These are phyloP conservation scores for Microtus pennsylvanicus DNA, from an alignment of 2,113 vertebrate species.

Conservation along the genomic window DNA sequence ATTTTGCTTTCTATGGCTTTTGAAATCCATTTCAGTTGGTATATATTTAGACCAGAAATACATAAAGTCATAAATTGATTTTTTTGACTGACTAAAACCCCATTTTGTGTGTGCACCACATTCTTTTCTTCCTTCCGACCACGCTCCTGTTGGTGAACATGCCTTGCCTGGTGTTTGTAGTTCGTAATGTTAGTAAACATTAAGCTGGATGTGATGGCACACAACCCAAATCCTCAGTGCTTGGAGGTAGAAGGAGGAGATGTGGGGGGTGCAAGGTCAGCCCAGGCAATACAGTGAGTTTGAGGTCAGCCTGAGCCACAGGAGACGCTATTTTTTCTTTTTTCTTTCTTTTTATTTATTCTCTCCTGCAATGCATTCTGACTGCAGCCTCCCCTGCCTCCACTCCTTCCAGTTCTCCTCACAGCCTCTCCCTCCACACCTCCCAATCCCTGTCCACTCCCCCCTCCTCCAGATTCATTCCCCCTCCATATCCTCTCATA, in stretches of 20 bases:
- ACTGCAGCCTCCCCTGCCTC: background rate
- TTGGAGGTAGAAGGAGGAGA: background rate
- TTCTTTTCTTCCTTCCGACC: background rate
- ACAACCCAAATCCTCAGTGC: too few relatives aligned
- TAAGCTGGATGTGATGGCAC: too few relatives aligned
- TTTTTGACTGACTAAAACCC: background rate
- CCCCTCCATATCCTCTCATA: too few relatives aligned
- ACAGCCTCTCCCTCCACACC: too few relatives aligned
- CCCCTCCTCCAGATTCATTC: too few relatives aligned
- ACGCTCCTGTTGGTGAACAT: too few relatives aligned
- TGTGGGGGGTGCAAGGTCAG: background rate
- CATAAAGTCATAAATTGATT: background rate
- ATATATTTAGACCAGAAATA: background rate
- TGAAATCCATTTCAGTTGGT: background rate
- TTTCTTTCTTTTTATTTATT: background rate
- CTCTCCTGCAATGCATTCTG: background rate
- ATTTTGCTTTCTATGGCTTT: background rate
- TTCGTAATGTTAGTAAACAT: background rate
- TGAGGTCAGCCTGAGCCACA: background rate
- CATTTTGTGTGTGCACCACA: background rate
- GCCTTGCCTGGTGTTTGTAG: background rate
- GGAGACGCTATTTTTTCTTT: background rate
- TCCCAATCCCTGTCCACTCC: too few relatives aligned
- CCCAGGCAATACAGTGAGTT: too few relatives aligned
- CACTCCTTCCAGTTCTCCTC: too few relatives aligned